Conservation (phyloP, 2,113 vertebrate species). For the Pedionomus torquatus region DNA sequence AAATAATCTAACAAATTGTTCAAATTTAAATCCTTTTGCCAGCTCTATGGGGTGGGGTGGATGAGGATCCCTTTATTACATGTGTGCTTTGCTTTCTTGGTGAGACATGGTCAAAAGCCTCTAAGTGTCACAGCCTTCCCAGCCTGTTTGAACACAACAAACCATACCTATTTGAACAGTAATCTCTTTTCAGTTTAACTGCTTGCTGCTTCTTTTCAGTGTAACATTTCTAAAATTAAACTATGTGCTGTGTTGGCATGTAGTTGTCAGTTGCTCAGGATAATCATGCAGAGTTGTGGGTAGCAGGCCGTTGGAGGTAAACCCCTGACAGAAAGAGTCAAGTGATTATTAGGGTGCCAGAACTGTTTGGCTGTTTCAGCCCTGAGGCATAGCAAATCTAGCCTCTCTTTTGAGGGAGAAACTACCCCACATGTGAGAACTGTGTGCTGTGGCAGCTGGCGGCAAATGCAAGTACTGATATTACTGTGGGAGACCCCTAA, state of each 20-base stretch:
- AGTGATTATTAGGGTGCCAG: not conserved
- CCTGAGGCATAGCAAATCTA: not conserved
- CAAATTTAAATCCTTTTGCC: not conserved
- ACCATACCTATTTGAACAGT: not conserved
- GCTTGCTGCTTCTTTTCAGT: not conserved
- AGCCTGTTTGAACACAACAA: not conserved
- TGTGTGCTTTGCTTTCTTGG: not conserved
- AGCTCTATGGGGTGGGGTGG: accelerated
- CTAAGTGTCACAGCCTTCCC: accelerated
- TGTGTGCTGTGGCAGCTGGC: not conserved
- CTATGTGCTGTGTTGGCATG: not conserved
- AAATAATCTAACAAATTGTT: not conserved
- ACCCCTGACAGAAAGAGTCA: not conserved
- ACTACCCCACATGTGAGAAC: not conserved
- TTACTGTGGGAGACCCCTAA: not conserved
- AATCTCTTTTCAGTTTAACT: not conserved
- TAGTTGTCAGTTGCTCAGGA: not conserved
- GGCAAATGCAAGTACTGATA: not conserved
- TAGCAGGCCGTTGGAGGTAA: not conserved
- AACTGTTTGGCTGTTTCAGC: not conserved
- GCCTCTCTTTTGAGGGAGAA: not conserved
- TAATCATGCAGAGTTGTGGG: not conserved
- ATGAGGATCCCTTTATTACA: accelerated
- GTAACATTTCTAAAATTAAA: not conserved
- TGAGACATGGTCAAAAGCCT: not conserved